Evolutionary conservation across 2,888 invertebrate genomes (phyloP), one percentile per base, ranked within the genome.

Genomic region (Dexiosoma caninum): DNA sequence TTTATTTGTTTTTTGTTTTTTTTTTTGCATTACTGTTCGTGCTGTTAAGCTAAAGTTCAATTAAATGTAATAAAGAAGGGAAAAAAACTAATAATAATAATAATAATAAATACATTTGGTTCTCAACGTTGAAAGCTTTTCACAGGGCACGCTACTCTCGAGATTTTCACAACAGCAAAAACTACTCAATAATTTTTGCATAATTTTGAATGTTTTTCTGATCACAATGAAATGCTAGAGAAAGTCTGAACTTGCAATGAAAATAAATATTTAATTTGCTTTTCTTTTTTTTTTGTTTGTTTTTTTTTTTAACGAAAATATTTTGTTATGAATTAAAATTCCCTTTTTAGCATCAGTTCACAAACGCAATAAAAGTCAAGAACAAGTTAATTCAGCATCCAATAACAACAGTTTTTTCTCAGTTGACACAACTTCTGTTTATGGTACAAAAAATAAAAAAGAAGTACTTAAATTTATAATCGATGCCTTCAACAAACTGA

Each of bases 11-110:
- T 57, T 49, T 21, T 53, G 10, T 60, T 14, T 66, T 40, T n/a
- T 30, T 8, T n/a, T 27, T 27, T 27, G 6, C 6, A 5, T 27
- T 57, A 32, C 21, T 57, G 6, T 57, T 71, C 14, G 30, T 51
- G 59, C 14, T 66, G 49, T 12, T 53, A 66, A 46, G 62, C 69
- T 64, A 64, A 79, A 74, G 69, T 75, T 75, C 70, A 75, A 74
- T 79, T 75, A 75, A 14, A 37, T 23, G 23, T 21, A 32, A 66
- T 70, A 27, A 10, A 30, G 35, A n/a, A n/a, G n/a, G n/a, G n/a
- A n/a, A n/a, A n/a, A n/a, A n/a, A n/a, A n/a, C n/a, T n/a, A n/a
- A n/a, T n/a, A n/a, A n/a, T n/a, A n/a, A n/a, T n/a, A n/a, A n/a
- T n/a, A n/a, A n/a, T n/a, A n/a, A n/a, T n/a, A n/a, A n/a, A n/a